Evolutionary conservation across 2,797 vertebrate species (phyloP), one percentile per base, ranked within the genome.

Genomic region (Catharus ustulatus): DNA sequence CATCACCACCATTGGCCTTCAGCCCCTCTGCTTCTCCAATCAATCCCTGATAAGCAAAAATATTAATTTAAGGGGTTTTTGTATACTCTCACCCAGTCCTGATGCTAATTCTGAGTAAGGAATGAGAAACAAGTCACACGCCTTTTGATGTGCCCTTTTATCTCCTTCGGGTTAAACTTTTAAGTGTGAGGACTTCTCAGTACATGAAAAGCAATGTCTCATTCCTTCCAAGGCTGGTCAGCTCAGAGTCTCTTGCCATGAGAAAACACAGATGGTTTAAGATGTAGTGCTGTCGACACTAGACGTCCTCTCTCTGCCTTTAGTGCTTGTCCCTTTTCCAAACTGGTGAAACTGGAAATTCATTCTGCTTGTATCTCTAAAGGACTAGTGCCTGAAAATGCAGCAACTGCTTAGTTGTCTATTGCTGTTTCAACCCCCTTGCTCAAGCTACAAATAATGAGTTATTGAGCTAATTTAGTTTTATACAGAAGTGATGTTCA

Each of bases 391-490:
- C 24, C 46, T 84, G 66, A 83, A 84, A 87, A 74, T 1, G 13
- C 1, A 12, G 46, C 76, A 79, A 19, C 32, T 3, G 0, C 69
- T 83, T 80, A 30, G 54, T 22, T 90, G 40, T 80, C 89, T 43
- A 1, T 46, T 80, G 42, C 80, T 71, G 22, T 91, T 94, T 91
- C 48, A 86, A 61, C 27, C 17, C 17, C 42, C 1, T 1, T 9
- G 4, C 55, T 58, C 38, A 43, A 84, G 57, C 77, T 74, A 59
- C 57, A 62, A 68, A 54, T 90, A 91, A 84, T 7, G 34, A 87
- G 64, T 90, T 96, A 90, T 34, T 88, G 91, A 94, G 58, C 74
- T 87, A 86, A 94, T 91, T 93, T 87, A 80, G 74, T 61, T 94
- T 79, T 77, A 48, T 75, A 74, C n/a, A 3, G 1, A 89, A 87